These are phyloP conservation scores for Sinotaia quadrata DNA, from an alignment of 2,888 invertebrate genomes.

Conservation along the genomic window DNA sequence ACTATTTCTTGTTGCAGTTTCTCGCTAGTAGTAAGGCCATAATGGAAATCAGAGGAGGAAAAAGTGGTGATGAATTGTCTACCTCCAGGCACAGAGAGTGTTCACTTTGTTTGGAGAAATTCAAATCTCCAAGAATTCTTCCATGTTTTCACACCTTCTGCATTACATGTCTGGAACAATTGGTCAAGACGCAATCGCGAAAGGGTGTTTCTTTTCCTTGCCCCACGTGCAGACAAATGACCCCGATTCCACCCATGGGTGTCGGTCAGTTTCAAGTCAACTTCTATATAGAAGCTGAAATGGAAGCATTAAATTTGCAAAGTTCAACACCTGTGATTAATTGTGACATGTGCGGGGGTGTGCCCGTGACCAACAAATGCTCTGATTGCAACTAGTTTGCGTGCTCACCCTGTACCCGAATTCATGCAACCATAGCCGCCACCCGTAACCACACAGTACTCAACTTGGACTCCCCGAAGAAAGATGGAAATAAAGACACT, in stretches of 20 bases:
- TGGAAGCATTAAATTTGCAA: neutral
- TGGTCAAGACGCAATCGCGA: neutral
- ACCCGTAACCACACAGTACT: conserved; percentile 14
- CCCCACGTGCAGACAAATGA: conserved; percentile 12
- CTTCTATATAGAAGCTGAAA: conserved; percentile 17
- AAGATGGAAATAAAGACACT: neutral
- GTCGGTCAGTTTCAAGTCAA: conserved; percentile 23
- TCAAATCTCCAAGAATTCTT: conserved; percentile 13
- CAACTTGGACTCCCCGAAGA: too few relatives aligned
- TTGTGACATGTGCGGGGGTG: conserved; percentile 3
- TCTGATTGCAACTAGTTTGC: conserved; percentile 9
- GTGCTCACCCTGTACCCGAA: conserved; percentile 6
- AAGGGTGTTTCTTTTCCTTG: neutral
- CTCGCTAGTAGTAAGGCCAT: too few relatives aligned
- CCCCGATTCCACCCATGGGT: conserved; percentile 6
- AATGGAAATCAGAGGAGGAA: too few relatives aligned
- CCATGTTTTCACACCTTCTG: conserved; percentile 28
- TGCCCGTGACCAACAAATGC: neutral
- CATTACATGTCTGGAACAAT: conserved; percentile 2
- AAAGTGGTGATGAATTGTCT: neutral
- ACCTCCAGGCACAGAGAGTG: conserved; percentile 8
- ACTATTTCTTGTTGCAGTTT: too few relatives aligned
- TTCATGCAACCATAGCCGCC: conserved; percentile 1
- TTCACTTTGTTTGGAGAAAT: conserved; percentile 15
- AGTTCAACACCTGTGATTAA: neutral